Percentiles rank a stretch among this genome's conserved stretches.
Conservation (phyloP, 2,888 invertebrate species). For the Orthonychiurus folsomi region DNA sequence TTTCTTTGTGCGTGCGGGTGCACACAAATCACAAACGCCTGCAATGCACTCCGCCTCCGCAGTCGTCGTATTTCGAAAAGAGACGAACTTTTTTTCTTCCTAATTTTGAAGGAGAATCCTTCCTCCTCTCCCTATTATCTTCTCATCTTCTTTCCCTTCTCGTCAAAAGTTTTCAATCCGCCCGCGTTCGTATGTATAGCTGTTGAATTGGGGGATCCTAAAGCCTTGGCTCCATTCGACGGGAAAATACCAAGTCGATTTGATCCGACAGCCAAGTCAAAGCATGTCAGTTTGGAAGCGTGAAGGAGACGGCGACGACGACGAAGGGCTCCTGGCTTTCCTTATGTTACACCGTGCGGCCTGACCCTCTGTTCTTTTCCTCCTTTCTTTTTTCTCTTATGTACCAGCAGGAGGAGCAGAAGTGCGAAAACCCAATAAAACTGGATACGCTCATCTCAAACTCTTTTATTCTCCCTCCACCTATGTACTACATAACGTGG, state of each 20-base stretch:
- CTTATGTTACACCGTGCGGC: background rate
- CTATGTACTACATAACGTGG: background rate
- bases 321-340: background rate
- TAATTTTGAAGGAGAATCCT: background rate
- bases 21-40: too few species aligned
- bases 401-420: background rate
- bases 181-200: too few species aligned
- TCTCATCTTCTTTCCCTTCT: background rate
- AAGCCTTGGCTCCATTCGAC: too few species aligned
- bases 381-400: too few species aligned
- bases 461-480: background rate
- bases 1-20: too few species aligned
- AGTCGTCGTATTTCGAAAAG: too few species aligned
- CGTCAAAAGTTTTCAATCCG: conserved; percentile 1
- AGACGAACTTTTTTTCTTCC: too few species aligned
- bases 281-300: too few species aligned
- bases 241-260: background rate
- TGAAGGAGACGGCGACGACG: too few species aligned
- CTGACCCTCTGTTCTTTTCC: too few species aligned
- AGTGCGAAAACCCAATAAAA: background rate
- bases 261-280: background rate
- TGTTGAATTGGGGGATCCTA: too few species aligned
- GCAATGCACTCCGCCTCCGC: too few species aligned
- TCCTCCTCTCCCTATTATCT: background rate
- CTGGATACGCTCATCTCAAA: background rate